phyloP scores from a whole-genome alignment of 1,140 invertebrate genomes.

The Theocolax elegans region DNA sequence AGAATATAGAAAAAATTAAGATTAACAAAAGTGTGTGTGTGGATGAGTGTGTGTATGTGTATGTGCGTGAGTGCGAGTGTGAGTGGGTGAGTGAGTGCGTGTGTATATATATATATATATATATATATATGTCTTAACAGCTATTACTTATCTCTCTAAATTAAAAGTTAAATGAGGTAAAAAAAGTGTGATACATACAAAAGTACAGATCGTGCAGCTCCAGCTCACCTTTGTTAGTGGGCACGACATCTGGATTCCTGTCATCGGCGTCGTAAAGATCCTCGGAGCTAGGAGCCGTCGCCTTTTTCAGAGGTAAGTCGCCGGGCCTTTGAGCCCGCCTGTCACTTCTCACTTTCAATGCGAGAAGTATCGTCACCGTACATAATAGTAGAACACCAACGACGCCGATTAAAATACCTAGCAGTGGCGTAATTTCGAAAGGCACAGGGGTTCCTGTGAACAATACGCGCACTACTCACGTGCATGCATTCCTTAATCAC shows the following conservation, averaged over 20 bases:
- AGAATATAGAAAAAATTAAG: too few species aligned
- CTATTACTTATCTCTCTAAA: too few species aligned
- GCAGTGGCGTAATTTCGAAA: conserved; percentile 79
- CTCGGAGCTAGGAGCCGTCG: conserved; percentile 75
- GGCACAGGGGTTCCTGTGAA: conserved; percentile 71
- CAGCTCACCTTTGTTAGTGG: conserved; percentile 84
- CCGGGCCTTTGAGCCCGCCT: conserved; percentile 71
- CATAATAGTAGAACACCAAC: conserved; percentile 77
- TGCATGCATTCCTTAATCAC: conserved; percentile 34
- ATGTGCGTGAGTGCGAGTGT: too few species aligned
- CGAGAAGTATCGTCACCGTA: conserved; percentile 76
- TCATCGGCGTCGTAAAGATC: conserved; percentile 80
- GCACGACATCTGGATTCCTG: conserved; percentile 87
- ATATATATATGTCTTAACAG: too few species aligned
- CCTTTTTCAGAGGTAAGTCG: conserved; percentile 76
- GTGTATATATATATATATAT: too few species aligned
- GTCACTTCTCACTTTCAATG: conserved; percentile 73
- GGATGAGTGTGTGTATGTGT: too few species aligned
- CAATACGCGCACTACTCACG: conserved; percentile 59
- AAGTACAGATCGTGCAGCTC: too few species aligned
- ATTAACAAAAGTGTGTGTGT: too few species aligned
- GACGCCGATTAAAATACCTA: conserved; percentile 79
- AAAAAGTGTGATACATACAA: too few species aligned
- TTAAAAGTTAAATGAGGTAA: too few species aligned
- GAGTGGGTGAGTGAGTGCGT: too few species aligned